Evolutionary conservation across 2,888 invertebrate species (phyloP).

Genomic region (Colletes collaris): DNA sequence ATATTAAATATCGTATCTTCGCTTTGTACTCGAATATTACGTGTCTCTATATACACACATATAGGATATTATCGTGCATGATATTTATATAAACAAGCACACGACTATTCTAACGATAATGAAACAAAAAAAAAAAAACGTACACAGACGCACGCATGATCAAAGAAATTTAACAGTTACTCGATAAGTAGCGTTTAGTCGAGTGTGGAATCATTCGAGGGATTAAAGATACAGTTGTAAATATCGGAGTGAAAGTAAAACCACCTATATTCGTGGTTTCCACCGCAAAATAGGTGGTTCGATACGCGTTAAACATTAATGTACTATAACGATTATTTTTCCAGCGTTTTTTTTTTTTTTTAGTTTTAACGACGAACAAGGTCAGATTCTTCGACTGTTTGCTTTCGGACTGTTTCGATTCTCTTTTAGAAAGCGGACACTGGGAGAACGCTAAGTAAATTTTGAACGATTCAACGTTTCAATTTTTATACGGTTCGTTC

Average conservation of each 20-base stretch:
- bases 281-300: background rate
- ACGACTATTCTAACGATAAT: background rate
- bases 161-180: conserved; percentile 6
- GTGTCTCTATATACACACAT: conserved; percentile 10
- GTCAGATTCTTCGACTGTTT: too few species aligned
- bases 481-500: too few species aligned
- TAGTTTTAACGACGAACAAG: background rate
- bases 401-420: too few species aligned
- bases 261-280: too few species aligned
- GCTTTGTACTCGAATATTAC: conserved; percentile 22
- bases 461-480: too few species aligned
- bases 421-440: too few species aligned
- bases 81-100: background rate
- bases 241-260: conserved; percentile 30
- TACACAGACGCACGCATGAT: background rate
- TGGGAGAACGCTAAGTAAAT: too few species aligned
- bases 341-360: background rate
- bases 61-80: conserved; percentile 2
- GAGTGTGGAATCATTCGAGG: conserved; percentile 11
- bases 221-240: conserved; percentile 14
- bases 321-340: background rate
- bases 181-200: conserved; percentile 19
- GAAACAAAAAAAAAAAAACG: background rate
- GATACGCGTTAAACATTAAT: background rate
- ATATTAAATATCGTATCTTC: conserved; percentile 5